These are phyloP conservation scores for Leuctra nigra DNA, from an alignment of 2,888 invertebrate genomes.

Conservation along the genomic window DNA sequence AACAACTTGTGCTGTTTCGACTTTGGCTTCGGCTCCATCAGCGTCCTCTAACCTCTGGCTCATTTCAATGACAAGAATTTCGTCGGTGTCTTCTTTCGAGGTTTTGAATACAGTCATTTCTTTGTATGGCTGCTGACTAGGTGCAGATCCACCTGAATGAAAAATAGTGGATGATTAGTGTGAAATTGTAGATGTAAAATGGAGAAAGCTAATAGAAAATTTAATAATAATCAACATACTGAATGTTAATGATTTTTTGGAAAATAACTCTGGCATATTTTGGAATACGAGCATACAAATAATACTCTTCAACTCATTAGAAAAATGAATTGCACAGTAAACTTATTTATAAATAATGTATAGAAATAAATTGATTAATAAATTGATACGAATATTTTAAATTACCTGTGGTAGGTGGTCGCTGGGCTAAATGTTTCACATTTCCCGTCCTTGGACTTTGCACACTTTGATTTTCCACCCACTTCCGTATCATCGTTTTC, in stretches of 20 bases:
- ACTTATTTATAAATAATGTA: too few species aligned
- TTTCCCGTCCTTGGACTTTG: conserved; percentile 53
- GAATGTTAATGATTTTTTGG: too few species aligned
- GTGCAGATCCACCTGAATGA: conserved; percentile 40
- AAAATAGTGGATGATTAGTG: too few species aligned
- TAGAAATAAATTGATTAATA: too few species aligned
- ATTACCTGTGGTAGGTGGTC: conserved; percentile 21
- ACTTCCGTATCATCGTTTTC: conserved; percentile 86
- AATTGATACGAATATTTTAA: background rate
- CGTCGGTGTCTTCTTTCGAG: conserved; percentile 45
- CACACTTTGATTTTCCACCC: conserved; percentile 86
- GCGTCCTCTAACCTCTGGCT: conserved; percentile 39
- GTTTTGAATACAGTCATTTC: conserved; percentile 58
- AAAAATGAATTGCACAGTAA: too few species aligned
- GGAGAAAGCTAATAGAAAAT: too few species aligned
- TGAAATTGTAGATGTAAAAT: too few species aligned
- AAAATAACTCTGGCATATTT: too few species aligned
- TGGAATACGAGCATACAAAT: too few species aligned
- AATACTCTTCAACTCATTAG: too few species aligned
- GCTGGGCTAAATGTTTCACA: conserved; percentile 12
- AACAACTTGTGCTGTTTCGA: conserved; percentile 38
- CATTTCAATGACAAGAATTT: background rate
- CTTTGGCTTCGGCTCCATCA: conserved; percentile 30
- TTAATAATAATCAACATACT: too few species aligned
- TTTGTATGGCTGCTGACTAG: conserved; percentile 41